Evolutionary conservation across 1,140 invertebrate genomes (phyloP).

Genomic region (Drosophila littoralis): DNA sequence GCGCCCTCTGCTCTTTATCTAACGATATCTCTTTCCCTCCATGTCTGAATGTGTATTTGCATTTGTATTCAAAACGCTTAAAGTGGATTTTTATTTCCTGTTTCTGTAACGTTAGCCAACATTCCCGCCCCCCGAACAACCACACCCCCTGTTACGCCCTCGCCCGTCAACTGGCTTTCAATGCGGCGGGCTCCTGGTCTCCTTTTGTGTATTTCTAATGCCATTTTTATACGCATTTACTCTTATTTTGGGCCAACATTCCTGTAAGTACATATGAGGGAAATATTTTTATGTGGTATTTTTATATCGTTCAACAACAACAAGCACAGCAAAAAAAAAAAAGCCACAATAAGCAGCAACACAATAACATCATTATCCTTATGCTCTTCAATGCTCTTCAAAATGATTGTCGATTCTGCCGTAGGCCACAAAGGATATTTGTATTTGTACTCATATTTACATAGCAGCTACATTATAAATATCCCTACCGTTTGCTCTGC

Average conservation of each 20-base stretch:
- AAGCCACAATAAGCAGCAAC: conserved; percentile 1
- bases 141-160: conserved; percentile 4
- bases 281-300: conserved; percentile 73
- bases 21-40: neutral
- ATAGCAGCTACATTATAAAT: conserved; percentile 6
- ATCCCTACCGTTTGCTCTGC: neutral
- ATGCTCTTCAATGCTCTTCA: conserved; percentile 42
- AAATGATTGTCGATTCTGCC: conserved; percentile 43
- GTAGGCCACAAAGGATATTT: conserved; percentile 34
- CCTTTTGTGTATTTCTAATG: conserved; percentile 72
- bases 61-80: conserved; percentile 81
- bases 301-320: conserved; percentile 56
- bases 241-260: conserved; percentile 44
- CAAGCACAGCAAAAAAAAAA: conserved; percentile 1
- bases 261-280: conserved; percentile 25
- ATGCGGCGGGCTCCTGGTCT: conserved; percentile 26
- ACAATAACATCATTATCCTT: conserved; percentile 40
- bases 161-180: conserved; percentile 19
- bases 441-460: neutral
- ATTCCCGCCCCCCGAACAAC: neutral
- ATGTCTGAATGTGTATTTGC: conserved; percentile 54
- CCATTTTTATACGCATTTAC: conserved; percentile 75
- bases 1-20: neutral
- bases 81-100: conserved; percentile 81
- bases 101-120: conserved; percentile 57